Conservation (phyloP, 2,113 vertebrate species). For the Cryptomyrus ogoouensis region DNA sequence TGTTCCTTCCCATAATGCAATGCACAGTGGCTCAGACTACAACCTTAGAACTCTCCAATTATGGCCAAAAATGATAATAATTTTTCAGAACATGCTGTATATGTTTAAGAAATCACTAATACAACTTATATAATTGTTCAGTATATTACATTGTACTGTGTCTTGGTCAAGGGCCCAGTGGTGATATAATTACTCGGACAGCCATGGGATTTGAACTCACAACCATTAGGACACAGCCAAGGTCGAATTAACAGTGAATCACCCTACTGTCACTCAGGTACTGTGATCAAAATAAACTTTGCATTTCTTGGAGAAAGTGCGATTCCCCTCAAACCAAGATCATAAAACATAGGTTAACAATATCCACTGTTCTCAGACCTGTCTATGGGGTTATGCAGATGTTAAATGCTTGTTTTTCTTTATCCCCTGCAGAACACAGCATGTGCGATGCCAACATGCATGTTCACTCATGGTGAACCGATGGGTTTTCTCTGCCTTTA, state of each 20-base stretch:
- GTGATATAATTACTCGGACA: background rate
- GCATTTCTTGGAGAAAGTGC: background rate
- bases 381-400: background rate
- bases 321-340: background rate
- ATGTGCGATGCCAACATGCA: background rate
- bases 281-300: background rate
- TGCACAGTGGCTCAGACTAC: background rate
- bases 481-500: background rate
- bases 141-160: background rate
- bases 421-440: background rate
- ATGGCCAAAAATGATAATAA: background rate
- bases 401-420: background rate
- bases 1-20: background rate
- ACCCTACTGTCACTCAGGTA: background rate
- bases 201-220: background rate
- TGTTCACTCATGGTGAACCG: background rate
- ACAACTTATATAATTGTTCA: background rate
- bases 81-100: background rate
- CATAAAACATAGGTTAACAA: background rate
- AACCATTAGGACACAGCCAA: background rate
- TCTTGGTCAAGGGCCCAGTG: background rate
- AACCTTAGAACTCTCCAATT: background rate
- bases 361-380: background rate
- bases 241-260: background rate
- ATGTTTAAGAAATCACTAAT: background rate